Evolutionary conservation across 92 coral and sea anemone species (phyloP), one percentile per base, ranked within the genome.

Genomic region (Plumapathes pennacea): DNA sequence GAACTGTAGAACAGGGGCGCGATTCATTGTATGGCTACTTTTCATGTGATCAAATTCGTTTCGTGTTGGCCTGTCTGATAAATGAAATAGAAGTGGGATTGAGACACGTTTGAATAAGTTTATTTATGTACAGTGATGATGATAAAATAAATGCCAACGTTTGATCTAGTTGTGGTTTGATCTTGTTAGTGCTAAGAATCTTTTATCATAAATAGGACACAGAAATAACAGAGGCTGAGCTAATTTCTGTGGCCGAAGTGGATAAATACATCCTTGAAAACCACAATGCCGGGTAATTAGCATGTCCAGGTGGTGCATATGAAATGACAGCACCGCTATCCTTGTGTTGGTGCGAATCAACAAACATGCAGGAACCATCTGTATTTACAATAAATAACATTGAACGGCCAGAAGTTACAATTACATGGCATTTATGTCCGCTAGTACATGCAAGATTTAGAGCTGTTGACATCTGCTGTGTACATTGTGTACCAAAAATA

Each of bases 271-370:
- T 60, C 18, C 34, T 27, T 36, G 31, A 7, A 10, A 72, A 25
- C 80, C 80, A 72, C 10, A 49, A 23, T n/a, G 70, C 80, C 41
- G 62, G 50, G 1, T 21, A 10, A 28, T 14, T 34, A 3, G 62
- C 80, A 22, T 31, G 47, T 18, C 63, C 62, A 36, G 49, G 12
- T 1, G 67, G 22, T 13, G 80, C 64, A 61, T 19, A 62, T 2
- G 46, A 38, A 39, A 74, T 74, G 4, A 74, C 14, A 24, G 74
- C 81, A 19, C 67, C 81, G 26, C 9, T 24, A 21, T 24, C 38
- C 11, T 46, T 30, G 27, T 74, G 81, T n/a, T 28, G 38, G 25
- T 74, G 73, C 3, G 67, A 74, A 38, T 74, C 81, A 5, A 74
- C 50, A 37, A 64, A 15, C 66, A 74, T 57, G 11, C 56, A 20